Evolutionary conservation across 2,888 invertebrate genomes (phyloP).

Genomic region (Boloria selene): DNA sequence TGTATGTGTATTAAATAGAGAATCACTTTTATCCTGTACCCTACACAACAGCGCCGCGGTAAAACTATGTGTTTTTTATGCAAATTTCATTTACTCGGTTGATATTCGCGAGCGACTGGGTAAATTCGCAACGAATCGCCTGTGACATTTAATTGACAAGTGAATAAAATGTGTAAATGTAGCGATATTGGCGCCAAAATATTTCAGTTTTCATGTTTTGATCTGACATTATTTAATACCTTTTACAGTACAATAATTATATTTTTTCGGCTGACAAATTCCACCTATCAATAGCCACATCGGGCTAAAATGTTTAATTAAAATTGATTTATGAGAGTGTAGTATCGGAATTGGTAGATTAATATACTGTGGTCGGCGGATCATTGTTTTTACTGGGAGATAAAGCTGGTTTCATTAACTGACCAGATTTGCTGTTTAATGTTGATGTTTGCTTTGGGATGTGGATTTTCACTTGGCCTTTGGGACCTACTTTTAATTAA

Average conservation of each 20-base stretch:
- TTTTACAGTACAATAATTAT: slow-evolving; percentile 52
- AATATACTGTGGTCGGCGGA: slow-evolving; percentile 68
- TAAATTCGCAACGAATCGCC: slow-evolving; percentile 73
- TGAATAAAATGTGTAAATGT: slow-evolving; percentile 71
- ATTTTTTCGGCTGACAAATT: slow-evolving; percentile 57
- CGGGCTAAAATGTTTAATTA: slow-evolving; percentile 65
- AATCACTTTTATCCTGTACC: slow-evolving; percentile 38
- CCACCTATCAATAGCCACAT: slow-evolving; percentile 50
- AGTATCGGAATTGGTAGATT: slow-evolving; percentile 61
- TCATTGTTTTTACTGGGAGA: slow-evolving; percentile 60
- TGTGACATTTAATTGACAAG: slow-evolving; percentile 78
- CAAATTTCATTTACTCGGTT: slow-evolving; percentile 73
- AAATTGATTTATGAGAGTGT: slow-evolving; percentile 67
- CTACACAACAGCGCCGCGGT: slow-evolving; percentile 44
- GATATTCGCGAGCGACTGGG: slow-evolving; percentile 70
- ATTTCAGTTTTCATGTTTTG: slow-evolving; percentile 49
- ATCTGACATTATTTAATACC: slow-evolving; percentile 40
- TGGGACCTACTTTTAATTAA: slow-evolving; percentile 15
- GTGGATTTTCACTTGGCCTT: slow-evolving; percentile 25
- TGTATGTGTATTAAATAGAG: slow-evolving; percentile 39
- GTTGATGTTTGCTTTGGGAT: slow-evolving; percentile 25
- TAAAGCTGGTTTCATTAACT: slow-evolving; percentile 48
- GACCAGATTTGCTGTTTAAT: slow-evolving; percentile 42
- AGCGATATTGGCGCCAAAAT: slow-evolving; percentile 60
- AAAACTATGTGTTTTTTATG: slow-evolving; percentile 69